Evolutionary conservation across 2,888 invertebrate species (phyloP).

Genomic region (Kuschelorhynchus macadamiae): DNA sequence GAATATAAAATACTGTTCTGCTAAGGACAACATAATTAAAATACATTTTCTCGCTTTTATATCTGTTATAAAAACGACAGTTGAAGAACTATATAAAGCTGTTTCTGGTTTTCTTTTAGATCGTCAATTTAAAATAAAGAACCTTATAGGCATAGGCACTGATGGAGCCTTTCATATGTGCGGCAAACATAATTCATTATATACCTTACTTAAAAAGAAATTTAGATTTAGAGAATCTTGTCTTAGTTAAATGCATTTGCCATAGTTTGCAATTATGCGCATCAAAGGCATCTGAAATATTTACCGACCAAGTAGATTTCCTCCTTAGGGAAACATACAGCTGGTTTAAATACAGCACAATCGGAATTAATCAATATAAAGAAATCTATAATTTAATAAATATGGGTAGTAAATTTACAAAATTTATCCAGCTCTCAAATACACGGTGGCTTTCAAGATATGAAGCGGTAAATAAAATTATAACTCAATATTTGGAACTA

Average conservation of each 20-base stretch:
- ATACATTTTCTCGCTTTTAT: no score
- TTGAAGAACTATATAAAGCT: no score
- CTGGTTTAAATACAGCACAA: no score
- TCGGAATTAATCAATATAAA: slow-evolving; percentile 43
- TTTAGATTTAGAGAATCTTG: slow-evolving; percentile 51
- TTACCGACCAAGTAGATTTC: slow-evolving; percentile 52
- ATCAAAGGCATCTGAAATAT: slow-evolving; percentile 52
- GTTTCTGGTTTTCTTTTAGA: no score
- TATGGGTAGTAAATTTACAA: slow-evolving; percentile 20
- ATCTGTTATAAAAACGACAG: no score
- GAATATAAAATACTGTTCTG: no score
- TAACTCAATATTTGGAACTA: slow-evolving; percentile 53
- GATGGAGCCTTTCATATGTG: not conserved
- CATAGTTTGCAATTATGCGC: slow-evolving; percentile 55
- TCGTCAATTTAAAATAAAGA: not conserved
- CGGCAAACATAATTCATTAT: slow-evolving; percentile 31
- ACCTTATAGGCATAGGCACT: slow-evolving; percentile 9
- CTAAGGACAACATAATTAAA: no score
- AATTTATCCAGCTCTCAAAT: slow-evolving; percentile 38
- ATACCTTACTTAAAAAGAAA: slow-evolving; percentile 43
- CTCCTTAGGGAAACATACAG: slow-evolving; percentile 55
- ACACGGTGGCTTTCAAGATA: slow-evolving; percentile 56
- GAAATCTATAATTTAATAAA: slow-evolving; percentile 47
- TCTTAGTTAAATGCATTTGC: slow-evolving; percentile 55
- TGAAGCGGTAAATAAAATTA: slow-evolving; percentile 48